Percentiles rank a stretch among this genome's conserved stretches.
phyloP scores from a whole-genome alignment of 2,888 invertebrate genomes.

The Ormia ochracea region DNA sequence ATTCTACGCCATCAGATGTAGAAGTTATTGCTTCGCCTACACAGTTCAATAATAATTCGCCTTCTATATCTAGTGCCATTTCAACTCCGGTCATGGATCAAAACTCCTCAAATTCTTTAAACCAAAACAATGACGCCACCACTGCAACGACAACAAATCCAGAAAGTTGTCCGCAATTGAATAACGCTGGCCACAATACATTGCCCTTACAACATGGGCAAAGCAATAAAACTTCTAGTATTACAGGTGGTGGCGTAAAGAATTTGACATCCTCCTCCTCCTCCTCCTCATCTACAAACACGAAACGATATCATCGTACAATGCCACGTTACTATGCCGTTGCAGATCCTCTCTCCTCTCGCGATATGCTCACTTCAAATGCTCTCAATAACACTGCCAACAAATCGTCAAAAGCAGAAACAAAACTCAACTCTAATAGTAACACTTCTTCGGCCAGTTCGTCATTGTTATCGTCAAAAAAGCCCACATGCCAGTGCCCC shows the following conservation, averaged over 20 bases:
- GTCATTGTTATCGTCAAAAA: conserved; percentile 66
- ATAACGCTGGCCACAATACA: conserved; percentile 63
- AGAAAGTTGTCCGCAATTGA: conserved; percentile 34
- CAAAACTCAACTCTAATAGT: conserved; percentile 47
- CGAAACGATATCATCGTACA: conserved; percentile 76
- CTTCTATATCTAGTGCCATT: conserved; percentile 65
- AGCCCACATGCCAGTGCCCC: conserved; percentile 77
- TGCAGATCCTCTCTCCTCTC: conserved; percentile 70
- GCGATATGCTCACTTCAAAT: conserved; percentile 52
- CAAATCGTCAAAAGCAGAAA: conserved; percentile 50
- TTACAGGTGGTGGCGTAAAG: conserved; percentile 45
- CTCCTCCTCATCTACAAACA: conserved; percentile 73
- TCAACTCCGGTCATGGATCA: conserved; percentile 70
- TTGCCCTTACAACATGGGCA: conserved; percentile 66
- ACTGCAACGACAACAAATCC: conserved; percentile 62
- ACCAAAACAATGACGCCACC: conserved; percentile 31
- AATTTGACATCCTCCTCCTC: conserved; percentile 71
- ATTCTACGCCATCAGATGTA: conserved; percentile 41
- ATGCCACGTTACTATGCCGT: conserved; percentile 77
- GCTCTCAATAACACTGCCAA: conserved; percentile 36
- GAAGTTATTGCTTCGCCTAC: conserved; percentile 69
- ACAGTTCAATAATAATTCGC: conserved; percentile 62
- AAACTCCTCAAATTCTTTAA: conserved; percentile 18
- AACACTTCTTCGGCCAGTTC: conserved; percentile 39
- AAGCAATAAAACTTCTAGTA: conserved; percentile 60